A percentile compares a stretch with the other conserved stretches of the same genome.
Evolutionary conservation across 2,113 vertebrate species (phyloP).

Genomic region (Lepus americanus): DNA sequence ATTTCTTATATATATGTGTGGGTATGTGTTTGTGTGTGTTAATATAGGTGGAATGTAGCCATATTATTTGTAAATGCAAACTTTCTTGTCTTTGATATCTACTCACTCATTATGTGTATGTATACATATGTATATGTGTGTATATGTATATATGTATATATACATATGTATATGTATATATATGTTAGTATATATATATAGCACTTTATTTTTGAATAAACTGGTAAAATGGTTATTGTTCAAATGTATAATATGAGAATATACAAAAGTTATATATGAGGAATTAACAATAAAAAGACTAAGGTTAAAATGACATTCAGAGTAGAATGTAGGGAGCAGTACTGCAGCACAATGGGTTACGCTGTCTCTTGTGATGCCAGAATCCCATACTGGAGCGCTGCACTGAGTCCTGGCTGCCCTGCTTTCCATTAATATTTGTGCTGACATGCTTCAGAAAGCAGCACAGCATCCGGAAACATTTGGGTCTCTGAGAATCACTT

Average conservation of each 20-base stretch:
- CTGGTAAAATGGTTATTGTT: neutral
- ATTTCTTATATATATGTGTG: neutral
- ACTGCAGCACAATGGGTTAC: too few relatives aligned
- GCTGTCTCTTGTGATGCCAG: too few relatives aligned
- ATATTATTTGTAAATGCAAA: neutral
- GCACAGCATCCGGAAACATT: too few relatives aligned
- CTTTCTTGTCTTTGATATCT: neutral
- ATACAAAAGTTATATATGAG: neutral
- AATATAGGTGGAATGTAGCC: neutral
- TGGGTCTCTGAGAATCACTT: too few relatives aligned
- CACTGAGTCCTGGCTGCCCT: too few relatives aligned
- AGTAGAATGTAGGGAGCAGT: too few relatives aligned
- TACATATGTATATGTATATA: accelerated
- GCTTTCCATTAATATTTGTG: too few relatives aligned
- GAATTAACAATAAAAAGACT: neutral
- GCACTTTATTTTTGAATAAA: neutral
- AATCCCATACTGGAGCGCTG: too few relatives aligned
- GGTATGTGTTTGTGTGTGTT: neutral
- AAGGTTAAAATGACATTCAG: neutral
- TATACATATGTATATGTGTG: too few relatives aligned
- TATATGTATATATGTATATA: too few relatives aligned
- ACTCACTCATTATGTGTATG: neutral
- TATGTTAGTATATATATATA: neutral
- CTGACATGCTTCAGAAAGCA: too few relatives aligned
- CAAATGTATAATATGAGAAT: neutral